A percentile compares a stretch with the other conserved stretches of the same genome.
phyloP scores from a whole-genome alignment of 1,140 invertebrate species.

The Eubasilissa regina region DNA sequence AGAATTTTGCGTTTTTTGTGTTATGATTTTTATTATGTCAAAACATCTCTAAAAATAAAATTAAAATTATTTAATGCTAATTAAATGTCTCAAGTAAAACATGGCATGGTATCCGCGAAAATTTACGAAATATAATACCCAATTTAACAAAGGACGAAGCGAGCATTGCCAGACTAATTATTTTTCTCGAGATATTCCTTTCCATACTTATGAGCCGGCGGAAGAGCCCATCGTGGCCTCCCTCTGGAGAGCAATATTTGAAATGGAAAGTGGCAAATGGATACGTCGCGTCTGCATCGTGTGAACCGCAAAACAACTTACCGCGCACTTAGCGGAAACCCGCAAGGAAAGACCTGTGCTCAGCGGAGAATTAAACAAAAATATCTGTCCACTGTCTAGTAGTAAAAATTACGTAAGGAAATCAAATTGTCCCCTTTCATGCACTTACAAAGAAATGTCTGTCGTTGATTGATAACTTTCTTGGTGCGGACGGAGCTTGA shows the following conservation, averaged over 20 bases:
- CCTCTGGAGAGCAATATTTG: constrained; percentile 25
- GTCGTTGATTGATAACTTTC: neutral
- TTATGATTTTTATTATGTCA: no score
- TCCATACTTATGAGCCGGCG: neutral
- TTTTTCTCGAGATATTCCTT: constrained; percentile 15
- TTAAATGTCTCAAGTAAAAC: no score
- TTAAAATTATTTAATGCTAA: no score
- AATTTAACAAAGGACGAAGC: neutral
- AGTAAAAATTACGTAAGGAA: no score
- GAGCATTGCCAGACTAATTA: constrained; percentile 28
- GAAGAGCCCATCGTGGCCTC: neutral
- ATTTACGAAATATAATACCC: no score
- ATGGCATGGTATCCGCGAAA: no score
- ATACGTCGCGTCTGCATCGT: constrained; percentile 20
- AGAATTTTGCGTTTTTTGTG: no score
- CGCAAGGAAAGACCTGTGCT: neutral
- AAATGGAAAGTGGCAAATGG: constrained; percentile 37
- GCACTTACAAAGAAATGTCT: neutral
- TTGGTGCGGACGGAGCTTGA: neutral
- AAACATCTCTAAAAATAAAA: no score
- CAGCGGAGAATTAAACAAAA: no score
- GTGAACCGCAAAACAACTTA: constrained; percentile 17
- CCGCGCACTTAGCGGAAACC: neutral
- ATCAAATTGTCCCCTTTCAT: neutral
- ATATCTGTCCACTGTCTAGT: no score